Base-by-base conservation (phyloP, 2,888 invertebrate species). In the Zeuzera pyrina region DNA sequence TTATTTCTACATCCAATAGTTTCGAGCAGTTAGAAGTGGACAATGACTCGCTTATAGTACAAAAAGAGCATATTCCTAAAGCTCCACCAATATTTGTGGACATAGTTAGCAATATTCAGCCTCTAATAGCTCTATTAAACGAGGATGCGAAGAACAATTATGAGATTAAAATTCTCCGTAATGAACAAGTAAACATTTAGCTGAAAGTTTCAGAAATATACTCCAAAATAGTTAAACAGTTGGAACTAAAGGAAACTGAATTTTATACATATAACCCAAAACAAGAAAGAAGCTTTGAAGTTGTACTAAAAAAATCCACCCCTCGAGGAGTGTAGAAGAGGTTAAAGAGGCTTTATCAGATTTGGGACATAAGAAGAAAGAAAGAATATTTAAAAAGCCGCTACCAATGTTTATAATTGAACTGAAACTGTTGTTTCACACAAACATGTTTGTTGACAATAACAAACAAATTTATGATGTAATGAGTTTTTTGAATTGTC, bases 211-310 rank as follows among this genome's bases (percentile, higher is more conserved):
- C 29, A 8, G 36, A 34, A 29, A 4, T 13, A 2, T 42, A 36
- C 27, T 31, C 21, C n/a, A 31, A 14, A 22, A 29, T 37, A 8
- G 28, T 29, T 7, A 33, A 35, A 28, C 10, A 36, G 1, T 24
- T 39, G 21, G 34, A 25, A 15, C 19, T 3, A 37, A 35, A 31
- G n/a, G 24, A 34, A 1, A 42, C 38, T 15, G 36, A 41, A 15
- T 42, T 35, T 13, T 35, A 38, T 14, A 39, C 38, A 1, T 45
- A 41, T 23, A 39, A 31, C 21, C 34, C 36, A 2, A 43, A 41
- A 30, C 33, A 35, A 27, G 36, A 40, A n/a, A 24, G 40, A 3
- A 21, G 22, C 7, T 39, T 36, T n/a, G 26, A 19, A 11, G 34
- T 34, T 3, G 37, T 37, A 2, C 34, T 40, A 1, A 38, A 35